These are phyloP conservation scores for Oxystoma pomonae DNA, from an alignment of 2,888 invertebrate species.

Conservation along the genomic window DNA sequence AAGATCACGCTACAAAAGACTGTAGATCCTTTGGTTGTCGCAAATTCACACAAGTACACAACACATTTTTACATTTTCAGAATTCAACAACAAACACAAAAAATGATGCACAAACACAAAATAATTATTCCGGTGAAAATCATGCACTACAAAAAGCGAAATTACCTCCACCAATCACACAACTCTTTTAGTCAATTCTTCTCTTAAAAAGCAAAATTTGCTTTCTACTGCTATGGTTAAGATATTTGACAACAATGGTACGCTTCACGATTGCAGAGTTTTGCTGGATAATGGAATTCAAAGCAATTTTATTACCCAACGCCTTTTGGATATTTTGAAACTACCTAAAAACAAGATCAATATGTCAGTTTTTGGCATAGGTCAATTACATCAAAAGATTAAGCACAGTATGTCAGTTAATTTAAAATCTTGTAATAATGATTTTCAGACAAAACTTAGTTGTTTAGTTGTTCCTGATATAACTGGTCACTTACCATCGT, in stretches of 20 bases:
- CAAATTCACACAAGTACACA: not conserved
- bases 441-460: not conserved
- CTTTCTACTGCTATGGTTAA: slow-evolving; percentile 2
- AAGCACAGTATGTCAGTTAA: not conserved
- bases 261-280: slow-evolving; percentile 2
- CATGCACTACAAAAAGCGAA: not conserved
- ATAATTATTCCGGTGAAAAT: not conserved
- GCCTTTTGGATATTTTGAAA: too few species aligned
- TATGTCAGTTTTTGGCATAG: not conserved
- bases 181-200: not conserved
- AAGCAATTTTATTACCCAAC: too few species aligned
- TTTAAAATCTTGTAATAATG: slow-evolving; percentile 6
- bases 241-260: slow-evolving; percentile 3
- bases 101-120: not conserved
- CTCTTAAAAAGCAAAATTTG: not conserved
- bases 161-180: not conserved
- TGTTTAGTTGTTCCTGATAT: slow-evolving; percentile 10
- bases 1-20: not conserved
- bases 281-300: slow-evolving; percentile 9
- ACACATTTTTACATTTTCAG: not conserved
- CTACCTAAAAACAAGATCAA: not conserved
- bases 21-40: not conserved
- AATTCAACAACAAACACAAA: not conserved
- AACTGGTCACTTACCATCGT: slow-evolving; percentile 13
- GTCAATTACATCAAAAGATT: not conserved